A percentile compares a stretch with the other conserved stretches of the same genome.
Conservation (phyloP, 1,140 invertebrate species). For the Hylaeus anthracinus region DNA sequence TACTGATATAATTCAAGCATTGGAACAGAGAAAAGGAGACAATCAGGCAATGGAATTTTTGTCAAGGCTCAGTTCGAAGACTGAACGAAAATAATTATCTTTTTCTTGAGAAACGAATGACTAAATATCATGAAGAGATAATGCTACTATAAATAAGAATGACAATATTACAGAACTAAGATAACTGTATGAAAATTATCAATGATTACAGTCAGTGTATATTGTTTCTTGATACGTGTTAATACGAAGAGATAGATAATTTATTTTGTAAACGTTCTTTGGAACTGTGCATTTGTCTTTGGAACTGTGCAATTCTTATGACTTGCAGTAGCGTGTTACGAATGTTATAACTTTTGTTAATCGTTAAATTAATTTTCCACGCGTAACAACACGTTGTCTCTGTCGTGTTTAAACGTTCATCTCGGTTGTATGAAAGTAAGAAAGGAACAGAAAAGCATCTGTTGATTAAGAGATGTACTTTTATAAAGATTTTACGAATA, state of each 20-base stretch:
- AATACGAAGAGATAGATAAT: slow-evolving; percentile 6
- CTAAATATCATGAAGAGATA: not conserved
- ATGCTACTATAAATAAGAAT: not conserved
- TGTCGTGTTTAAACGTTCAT: not conserved
- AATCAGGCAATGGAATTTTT: slow-evolving; percentile 94
- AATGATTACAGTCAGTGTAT: not conserved
- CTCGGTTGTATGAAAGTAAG: not conserved
- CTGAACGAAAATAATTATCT: slow-evolving; percentile 66
- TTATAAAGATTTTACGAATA: slow-evolving; percentile 9
- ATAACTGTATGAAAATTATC: not conserved
- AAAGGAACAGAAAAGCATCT: not conserved
- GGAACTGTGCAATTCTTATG: not conserved
- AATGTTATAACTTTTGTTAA: not conserved
- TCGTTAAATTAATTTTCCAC: not conserved
- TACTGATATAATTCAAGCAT: slow-evolving; percentile 88
- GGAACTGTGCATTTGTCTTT: not conserved
- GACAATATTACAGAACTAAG: not conserved
- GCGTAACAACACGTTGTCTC: not conserved
- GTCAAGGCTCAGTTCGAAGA: slow-evolving; percentile 89
- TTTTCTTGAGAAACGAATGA: not conserved
- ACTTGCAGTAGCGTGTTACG: not conserved
- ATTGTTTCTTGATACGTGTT: not conserved
- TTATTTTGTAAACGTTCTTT: not conserved
- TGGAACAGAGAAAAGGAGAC: slow-evolving; percentile 93
- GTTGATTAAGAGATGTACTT: slow-evolving; percentile 8